phyloP scores from a whole-genome alignment of 2,888 invertebrate species.

The Gnatocerus cornutus region DNA sequence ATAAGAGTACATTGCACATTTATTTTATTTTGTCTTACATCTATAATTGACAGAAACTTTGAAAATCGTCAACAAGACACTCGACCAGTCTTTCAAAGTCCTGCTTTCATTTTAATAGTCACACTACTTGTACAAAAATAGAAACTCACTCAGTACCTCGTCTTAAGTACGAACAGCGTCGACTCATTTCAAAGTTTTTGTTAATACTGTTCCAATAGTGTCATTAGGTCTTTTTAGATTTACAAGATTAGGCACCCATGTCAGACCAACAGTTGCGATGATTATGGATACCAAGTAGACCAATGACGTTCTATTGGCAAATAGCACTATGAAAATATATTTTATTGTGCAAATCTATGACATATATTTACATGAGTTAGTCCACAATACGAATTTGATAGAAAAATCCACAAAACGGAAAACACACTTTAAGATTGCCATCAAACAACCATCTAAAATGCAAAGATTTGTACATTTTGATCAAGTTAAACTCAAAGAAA shows the following conservation, averaged over 20 bases:
- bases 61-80: slow-evolving; percentile 34
- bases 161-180: slow-evolving; percentile 36
- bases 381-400: slow-evolving; percentile 43
- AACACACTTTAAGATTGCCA: slow-evolving; percentile 28
- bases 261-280: slow-evolving; percentile 62
- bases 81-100: slow-evolving; percentile 20
- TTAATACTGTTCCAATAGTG: slow-evolving; percentile 55
- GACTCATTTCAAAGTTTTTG: slow-evolving; percentile 26
- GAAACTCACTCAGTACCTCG: not conserved
- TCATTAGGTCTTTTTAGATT: slow-evolving; percentile 57
- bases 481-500: slow-evolving; percentile 20
- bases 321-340: slow-evolving; percentile 48
- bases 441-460: slow-evolving; percentile 11
- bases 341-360: slow-evolving; percentile 46
- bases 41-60: slow-evolving; percentile 19
- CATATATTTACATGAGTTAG: slow-evolving; percentile 49
- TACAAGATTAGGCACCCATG: slow-evolving; percentile 62
- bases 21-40: slow-evolving; percentile 14
- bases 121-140: slow-evolving; percentile 27
- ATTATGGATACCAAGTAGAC: slow-evolving; percentile 48
- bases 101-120: slow-evolving; percentile 10
- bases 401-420: slow-evolving; percentile 46
- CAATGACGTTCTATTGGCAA: slow-evolving; percentile 52
- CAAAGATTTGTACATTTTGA: slow-evolving; percentile 40
- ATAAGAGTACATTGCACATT: slow-evolving; percentile 54